A percentile compares a stretch with the other conserved stretches of the same genome.
These are phyloP conservation scores for Cheilosia vulpina DNA, from an alignment of 2,888 invertebrate species.

Conservation along the genomic window DNA sequence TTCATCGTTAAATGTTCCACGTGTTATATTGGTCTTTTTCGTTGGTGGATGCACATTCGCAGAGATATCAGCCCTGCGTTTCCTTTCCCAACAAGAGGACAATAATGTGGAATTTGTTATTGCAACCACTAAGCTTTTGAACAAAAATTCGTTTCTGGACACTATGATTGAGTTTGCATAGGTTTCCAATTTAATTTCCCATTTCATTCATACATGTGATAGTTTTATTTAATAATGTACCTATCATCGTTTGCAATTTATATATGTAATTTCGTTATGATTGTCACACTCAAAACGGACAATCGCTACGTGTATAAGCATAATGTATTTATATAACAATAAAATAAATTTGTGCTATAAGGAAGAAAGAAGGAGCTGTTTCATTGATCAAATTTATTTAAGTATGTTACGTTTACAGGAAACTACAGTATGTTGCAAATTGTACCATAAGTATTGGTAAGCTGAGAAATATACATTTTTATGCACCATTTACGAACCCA, in stretches of 20 bases:
- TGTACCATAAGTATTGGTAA: too few relatives aligned
- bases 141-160: slow-evolving; percentile 93
- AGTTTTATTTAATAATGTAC: not conserved
- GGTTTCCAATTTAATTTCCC: not conserved
- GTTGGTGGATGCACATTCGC: slow-evolving; percentile 98
- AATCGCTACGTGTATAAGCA: not conserved
- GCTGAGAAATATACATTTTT: too few relatives aligned
- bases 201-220: slow-evolving; percentile 15
- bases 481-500: too few relatives aligned
- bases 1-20: slow-evolving; percentile 83
- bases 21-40: slow-evolving; percentile 95
- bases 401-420: too few relatives aligned
- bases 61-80: slow-evolving; percentile 92
- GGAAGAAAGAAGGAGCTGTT: too few relatives aligned
- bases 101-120: slow-evolving; percentile 94
- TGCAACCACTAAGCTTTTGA: slow-evolving; percentile 95
- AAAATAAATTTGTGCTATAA: too few relatives aligned
- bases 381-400: too few relatives aligned
- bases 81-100: slow-evolving; percentile 90
- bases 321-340: too few relatives aligned
- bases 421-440: too few relatives aligned
- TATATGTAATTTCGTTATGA: not conserved
- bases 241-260: too few relatives aligned
- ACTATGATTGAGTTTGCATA: slow-evolving; percentile 85
- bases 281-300: not conserved